Conservation (phyloP, 1,140 invertebrate genomes). For the Theocolax elegans region DNA sequence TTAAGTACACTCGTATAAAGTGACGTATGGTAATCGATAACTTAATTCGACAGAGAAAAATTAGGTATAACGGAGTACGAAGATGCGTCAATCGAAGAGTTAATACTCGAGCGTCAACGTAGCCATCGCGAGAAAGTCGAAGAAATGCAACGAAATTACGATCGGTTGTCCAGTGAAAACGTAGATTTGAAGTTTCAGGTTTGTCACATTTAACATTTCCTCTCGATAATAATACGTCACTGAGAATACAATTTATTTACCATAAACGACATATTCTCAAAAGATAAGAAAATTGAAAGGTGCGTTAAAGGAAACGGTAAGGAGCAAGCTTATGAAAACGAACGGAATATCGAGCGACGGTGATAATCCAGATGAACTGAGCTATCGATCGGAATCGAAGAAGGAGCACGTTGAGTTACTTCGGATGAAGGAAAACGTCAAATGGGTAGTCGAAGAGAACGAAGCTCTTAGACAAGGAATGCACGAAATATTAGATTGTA, state of each 20-base stretch:
- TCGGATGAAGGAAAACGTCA: slow-evolving; percentile 63
- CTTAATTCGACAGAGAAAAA: slow-evolving; percentile 24
- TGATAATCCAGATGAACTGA: slow-evolving; percentile 12
- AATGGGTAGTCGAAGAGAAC: slow-evolving; percentile 75
- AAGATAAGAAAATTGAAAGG: slow-evolving; percentile 37
- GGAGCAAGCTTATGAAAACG: slow-evolving; percentile 49
- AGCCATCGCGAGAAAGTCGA: slow-evolving; percentile 69
- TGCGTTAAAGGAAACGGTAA: slow-evolving; percentile 40
- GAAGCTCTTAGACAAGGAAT: slow-evolving; percentile 77
- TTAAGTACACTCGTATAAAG: too few relatives aligned
- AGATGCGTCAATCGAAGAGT: slow-evolving; percentile 62
- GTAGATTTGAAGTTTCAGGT: slow-evolving; percentile 68
- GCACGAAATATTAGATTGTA: slow-evolving; percentile 74
- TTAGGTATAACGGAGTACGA: slow-evolving; percentile 53
- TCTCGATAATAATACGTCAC: too few relatives aligned
- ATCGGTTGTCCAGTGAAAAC: slow-evolving; percentile 66
- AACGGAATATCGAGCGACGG: slow-evolving; percentile 17
- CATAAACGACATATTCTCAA: too few relatives aligned
- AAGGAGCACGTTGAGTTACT: slow-evolving; percentile 26
- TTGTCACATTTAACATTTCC: background rate
- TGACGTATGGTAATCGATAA: too few relatives aligned
- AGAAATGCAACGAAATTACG: slow-evolving; percentile 69
- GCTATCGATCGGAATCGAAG: slow-evolving; percentile 29
- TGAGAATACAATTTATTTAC: too few relatives aligned
- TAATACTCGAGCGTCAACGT: slow-evolving; percentile 58